Base-by-base conservation (phyloP, 2,797 vertebrate genomes). In the Acipenser ruthenus region DNA sequence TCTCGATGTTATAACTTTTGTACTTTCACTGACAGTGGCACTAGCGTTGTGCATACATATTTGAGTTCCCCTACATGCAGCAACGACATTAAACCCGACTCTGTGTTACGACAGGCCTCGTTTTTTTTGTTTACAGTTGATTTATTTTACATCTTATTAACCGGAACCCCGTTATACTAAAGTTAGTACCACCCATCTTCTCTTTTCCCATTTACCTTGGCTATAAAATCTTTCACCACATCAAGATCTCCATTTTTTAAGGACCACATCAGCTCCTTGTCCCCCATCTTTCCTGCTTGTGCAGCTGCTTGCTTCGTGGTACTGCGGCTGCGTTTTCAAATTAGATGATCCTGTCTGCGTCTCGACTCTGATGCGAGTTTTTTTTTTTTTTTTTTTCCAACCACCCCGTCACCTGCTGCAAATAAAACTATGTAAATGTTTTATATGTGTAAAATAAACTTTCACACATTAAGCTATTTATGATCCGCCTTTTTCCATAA, bases 191-290 rank as follows among this genome's bases (percentile, higher is more conserved):
- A 37, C 23, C 23, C 23, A 37, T 37, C 23, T 37, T 37, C 23
- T 37, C 23, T 37, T 37, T 37, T 37, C 23, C 15, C 60, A 50
- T 69, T 88, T 78, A 98, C 95, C 93, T 92, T 91, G 10, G 78
- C 76, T 69, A 97, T 79, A 0, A 88, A 86, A 74, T 77, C 72
- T 72, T 92, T 91, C 78, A 98, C 89, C 70, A 90, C 96, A 6
- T 97, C 95, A 82, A 97, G 3, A 76, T 98, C 94, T 4, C 95
- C 95, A 62, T 93, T 96, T 58, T 94, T 94, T 79, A 99, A 78
- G 71, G 93, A 92, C 96, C 96, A 99, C 86, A 87, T 90, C 77
- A 98, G 79, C 10, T 95, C 89, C 77, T 88, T 93, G 83, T 97
- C 94, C 55, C 80, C 90, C 94, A 94, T 94, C n/a, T 74, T 85